Conservation (phyloP, 1,140 invertebrate species). For the Drosophila insularis region DNA sequence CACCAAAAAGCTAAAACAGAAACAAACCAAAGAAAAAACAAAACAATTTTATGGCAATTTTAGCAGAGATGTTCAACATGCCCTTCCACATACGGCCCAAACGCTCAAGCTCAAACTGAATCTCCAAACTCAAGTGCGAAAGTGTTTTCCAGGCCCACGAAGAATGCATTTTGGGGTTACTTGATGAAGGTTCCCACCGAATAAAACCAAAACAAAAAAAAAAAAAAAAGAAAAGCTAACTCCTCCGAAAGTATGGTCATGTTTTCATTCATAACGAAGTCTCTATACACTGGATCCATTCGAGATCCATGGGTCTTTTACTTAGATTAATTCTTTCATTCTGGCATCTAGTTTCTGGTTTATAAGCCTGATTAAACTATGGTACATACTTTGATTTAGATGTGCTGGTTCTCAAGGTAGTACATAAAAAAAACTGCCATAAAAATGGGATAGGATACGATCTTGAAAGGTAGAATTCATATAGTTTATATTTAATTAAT, state of each 20-base stretch:
- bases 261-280: background rate
- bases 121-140: conserved; percentile 25
- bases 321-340: no score
- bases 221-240: conserved; percentile 22
- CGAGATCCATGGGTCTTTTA: no score
- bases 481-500: no score
- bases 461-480: no score
- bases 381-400: no score
- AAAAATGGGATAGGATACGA: no score
- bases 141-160: conserved; percentile 42
- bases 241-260: background rate
- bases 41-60: conserved; percentile 53
- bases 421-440: no score
- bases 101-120: background rate
- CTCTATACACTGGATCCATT: background rate
- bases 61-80: conserved; percentile 53
- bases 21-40: conserved; percentile 5
- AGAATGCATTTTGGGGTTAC: conserved; percentile 53
- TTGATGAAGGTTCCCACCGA: conserved; percentile 21
- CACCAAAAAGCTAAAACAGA: background rate
- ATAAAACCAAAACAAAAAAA: conserved; percentile 16
- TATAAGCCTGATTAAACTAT: no score
- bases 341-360: no score
- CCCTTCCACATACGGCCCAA: background rate
- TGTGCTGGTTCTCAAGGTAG: no score